Conservation (phyloP, 2,113 vertebrate genomes). For the Panthera leo region DNA sequence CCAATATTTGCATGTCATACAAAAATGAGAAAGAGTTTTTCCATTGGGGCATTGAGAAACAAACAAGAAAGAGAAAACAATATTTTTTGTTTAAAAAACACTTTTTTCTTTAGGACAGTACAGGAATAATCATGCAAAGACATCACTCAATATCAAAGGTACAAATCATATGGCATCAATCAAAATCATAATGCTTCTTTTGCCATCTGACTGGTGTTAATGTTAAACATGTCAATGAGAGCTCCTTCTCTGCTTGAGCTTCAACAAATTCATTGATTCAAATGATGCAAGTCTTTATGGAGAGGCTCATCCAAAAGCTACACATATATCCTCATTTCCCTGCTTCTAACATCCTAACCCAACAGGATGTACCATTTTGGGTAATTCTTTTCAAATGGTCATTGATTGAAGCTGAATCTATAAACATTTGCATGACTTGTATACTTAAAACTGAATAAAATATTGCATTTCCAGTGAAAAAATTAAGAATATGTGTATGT, state of each 20-base stretch:
- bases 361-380: neutral
- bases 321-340: neutral
- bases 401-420: neutral
- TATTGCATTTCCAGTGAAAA: slow-evolving; percentile 52
- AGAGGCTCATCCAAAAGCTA: neutral
- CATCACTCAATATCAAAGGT: neutral
- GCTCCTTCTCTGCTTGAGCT: neutral
- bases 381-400: slow-evolving; percentile 34
- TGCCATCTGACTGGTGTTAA: neutral
- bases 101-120: neutral
- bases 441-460: neutral
- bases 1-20: slow-evolving; percentile 40
- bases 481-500: slow-evolving; percentile 38
- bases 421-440: slow-evolving; percentile 14
- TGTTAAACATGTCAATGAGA: neutral
- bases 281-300: slow-evolving; percentile 37
- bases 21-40: slow-evolving; percentile 41
- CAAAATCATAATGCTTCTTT: slow-evolving; percentile 26
- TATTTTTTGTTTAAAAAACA: neutral
- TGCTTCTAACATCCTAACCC: neutral
- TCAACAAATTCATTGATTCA: slow-evolving; percentile 43
- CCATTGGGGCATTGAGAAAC: slow-evolving; percentile 27
- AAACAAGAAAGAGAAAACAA: slow-evolving; percentile 58
- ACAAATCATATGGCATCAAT: neutral
- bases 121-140: neutral